These are phyloP conservation scores for Odontesthes bonariensis DNA, from an alignment of 2,113 vertebrate species.

Conservation along the genomic window DNA sequence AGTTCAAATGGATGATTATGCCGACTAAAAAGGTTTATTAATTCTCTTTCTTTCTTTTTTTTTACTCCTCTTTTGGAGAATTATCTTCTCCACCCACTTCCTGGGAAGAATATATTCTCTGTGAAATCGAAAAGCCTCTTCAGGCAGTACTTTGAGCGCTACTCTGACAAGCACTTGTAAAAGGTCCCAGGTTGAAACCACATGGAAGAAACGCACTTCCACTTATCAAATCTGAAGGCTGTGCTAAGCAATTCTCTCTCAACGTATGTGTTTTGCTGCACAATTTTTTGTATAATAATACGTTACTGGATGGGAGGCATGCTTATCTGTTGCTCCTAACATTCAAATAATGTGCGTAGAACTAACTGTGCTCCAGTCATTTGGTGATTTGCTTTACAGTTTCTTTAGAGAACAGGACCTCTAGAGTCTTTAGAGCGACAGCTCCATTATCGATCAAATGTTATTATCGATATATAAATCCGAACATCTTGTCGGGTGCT, in stretches of 20 bases:
- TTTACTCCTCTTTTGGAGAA: constrained; percentile 62
- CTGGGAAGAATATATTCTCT: constrained; percentile 64
- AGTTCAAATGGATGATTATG: constrained; percentile 86
- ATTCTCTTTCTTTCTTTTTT: constrained; percentile 72
- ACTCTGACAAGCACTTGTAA: constrained; percentile 68
- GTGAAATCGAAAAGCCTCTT: constrained; percentile 82
- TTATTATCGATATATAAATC: constrained; percentile 79
- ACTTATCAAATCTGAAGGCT: constrained; percentile 68
- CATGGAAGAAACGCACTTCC: constrained; percentile 67
- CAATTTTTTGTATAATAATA: constrained; percentile 43
- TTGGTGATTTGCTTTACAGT: constrained; percentile 56
- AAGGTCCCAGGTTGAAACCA: constrained; percentile 75
- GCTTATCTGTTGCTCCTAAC: constrained; percentile 44
- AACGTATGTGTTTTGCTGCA: constrained; percentile 28
- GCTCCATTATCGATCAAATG: constrained; percentile 74
- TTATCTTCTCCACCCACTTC: constrained; percentile 82
- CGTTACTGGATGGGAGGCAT: constrained; percentile 37
- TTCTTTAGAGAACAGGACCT: constrained; percentile 55
- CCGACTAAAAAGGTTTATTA: constrained; percentile 85
- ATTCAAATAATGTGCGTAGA: constrained; percentile 35
- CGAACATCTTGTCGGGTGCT: constrained; percentile 65
- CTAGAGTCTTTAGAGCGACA: constrained; percentile 51
- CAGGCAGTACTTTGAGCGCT: constrained; percentile 64
- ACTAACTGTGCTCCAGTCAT: constrained; percentile 29
- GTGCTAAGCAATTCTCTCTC: constrained; percentile 42